Percentiles rank a stretch among this genome's conserved stretches.
These are phyloP conservation scores for Clytia hemisphaerica DNA, from an alignment of 30 jellyfish, hydroid and myxozoan genomes.

Conservation along the genomic window DNA sequence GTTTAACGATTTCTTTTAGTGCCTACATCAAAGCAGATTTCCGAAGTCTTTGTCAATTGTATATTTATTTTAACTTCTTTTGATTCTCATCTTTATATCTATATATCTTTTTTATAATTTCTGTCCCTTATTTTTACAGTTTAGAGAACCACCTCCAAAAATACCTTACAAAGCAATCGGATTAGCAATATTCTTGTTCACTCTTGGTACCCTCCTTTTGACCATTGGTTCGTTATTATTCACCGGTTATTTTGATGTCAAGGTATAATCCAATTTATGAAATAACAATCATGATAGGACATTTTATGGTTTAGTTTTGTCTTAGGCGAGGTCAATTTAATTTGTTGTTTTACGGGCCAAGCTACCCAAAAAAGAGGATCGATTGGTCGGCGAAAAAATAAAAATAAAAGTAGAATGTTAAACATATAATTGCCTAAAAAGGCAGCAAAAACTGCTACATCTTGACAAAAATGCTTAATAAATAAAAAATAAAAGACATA, in stretches of 20 bases:
- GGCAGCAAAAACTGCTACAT: no score
- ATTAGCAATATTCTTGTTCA: constrained; percentile 67
- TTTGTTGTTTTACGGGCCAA: no score
- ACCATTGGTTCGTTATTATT: constrained; percentile 62
- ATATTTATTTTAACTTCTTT: neutral
- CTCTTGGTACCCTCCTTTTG: constrained; percentile 66
- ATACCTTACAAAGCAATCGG: constrained; percentile 73
- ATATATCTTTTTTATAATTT: neutral
- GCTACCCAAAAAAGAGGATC: no score
- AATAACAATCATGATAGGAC: no score
- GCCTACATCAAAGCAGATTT: neutral
- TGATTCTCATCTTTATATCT: neutral
- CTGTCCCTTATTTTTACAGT: constrained; percentile 10
- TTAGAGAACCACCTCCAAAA: constrained; percentile 67
- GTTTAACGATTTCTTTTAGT: neutral
- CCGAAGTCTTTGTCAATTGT: neutral
- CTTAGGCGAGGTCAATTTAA: no score
- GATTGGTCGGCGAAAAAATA: no score
- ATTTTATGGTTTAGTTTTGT: no score
- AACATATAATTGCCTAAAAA: no score
- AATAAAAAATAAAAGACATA: no score
- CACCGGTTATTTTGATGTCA: constrained; percentile 81
- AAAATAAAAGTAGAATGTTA: no score
- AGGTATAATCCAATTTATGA: constrained; percentile 49
- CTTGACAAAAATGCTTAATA: no score